Evolutionary conservation across 2,797 vertebrate genomes (phyloP), one percentile per base, ranked within the genome.

Genomic region (Aeoliscus strigatus): DNA sequence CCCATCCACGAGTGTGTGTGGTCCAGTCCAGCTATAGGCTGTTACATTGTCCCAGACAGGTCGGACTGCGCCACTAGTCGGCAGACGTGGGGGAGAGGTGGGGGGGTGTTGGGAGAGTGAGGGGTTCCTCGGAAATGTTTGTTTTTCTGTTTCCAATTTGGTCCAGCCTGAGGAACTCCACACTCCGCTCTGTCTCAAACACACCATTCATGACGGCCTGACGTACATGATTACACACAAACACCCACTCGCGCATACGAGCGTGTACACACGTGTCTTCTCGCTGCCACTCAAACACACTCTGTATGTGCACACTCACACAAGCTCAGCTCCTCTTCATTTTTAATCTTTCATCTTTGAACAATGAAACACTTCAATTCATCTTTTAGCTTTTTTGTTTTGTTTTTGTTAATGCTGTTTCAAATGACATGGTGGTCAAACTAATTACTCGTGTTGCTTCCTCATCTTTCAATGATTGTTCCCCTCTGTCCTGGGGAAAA

Each of bases 91-190:
- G 27, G 21, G 17, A 24, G 14, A 30, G 9, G 18, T 21, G 39
- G 33, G 11, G 38, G 14, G 28, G 0, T 2, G 31, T 23, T 31
- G 39, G 52, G 36, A 29, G 48, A 58, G 71, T 35, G 43, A 23
- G 75, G 73, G 58, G 80, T 71, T 80, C 77, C 75, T 61, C 66
- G 77, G 69, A 73, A 78, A 78, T 86, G 81, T 86, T 86, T 86
- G 81, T 86, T 86, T 84, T 86, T 86, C 83, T 84, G 83, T 84
- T 86, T 86, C 80, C 83, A 86, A 86, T 86, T 86, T 84, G 79
- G 79, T 84, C 74, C 74, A 66, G 75, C 80, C 80, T 57, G 71
- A 82, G 80, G 81, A 84, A 83, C 80, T 83, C 83, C 81, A 80
- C 81, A 80, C 83, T 79, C 77, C 80, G 70, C 75, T 83, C 78